Evolutionary conservation across 2,888 invertebrate genomes (phyloP).

Genomic region (Plutella xylostella): DNA sequence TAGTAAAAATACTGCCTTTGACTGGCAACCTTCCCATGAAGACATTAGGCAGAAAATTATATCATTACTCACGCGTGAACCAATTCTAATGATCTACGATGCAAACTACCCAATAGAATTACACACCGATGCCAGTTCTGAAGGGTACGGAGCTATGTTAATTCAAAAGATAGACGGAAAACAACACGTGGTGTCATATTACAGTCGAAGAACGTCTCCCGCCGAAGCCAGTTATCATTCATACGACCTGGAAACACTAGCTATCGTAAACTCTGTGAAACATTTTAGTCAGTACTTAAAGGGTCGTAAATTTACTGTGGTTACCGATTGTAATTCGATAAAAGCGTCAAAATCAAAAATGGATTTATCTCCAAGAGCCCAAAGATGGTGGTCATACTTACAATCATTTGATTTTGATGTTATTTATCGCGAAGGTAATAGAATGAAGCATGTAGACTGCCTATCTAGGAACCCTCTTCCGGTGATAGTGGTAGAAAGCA

Average conservation of each 20-base stretch:
- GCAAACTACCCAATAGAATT: slow-evolving; percentile 1
- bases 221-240: slow-evolving; percentile 5
- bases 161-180: not conserved
- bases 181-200: slow-evolving; percentile 1
- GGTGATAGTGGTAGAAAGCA: not conserved
- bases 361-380: slow-evolving; percentile 7
- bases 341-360: slow-evolving; percentile 3
- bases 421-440: slow-evolving; percentile 3
- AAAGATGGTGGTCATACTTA: slow-evolving; percentile 13
- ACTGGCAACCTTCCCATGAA: not conserved
- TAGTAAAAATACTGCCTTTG: no score
- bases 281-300: slow-evolving; percentile 8
- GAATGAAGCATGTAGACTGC: slow-evolving; percentile 7
- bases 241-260: slow-evolving; percentile 15
- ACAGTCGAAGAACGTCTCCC: not conserved
- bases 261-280: slow-evolving; percentile 11
- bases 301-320: not conserved
- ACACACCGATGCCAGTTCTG: slow-evolving; percentile 7
- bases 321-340: slow-evolving; percentile 8
- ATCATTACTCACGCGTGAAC: not conserved
- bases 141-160: slow-evolving; percentile 4
- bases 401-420: slow-evolving; percentile 12
- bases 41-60: slow-evolving; percentile 3
- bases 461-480: slow-evolving; percentile 4
- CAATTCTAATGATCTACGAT: slow-evolving; percentile 7